These are phyloP conservation scores for Scyliorhinus canicula DNA, from an alignment of 2,797 vertebrate genomes.

Conservation along the genomic window DNA sequence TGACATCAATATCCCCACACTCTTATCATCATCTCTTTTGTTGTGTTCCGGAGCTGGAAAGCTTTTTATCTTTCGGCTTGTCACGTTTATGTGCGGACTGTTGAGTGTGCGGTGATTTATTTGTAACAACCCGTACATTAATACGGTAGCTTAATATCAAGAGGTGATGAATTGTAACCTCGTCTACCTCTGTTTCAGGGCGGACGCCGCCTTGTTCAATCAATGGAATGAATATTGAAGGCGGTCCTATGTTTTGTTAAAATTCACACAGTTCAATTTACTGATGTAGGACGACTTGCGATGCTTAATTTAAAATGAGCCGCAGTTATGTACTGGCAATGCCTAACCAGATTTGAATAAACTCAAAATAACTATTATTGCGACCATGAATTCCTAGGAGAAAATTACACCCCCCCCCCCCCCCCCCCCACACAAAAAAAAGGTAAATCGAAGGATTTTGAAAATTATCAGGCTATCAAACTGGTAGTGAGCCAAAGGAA, in stretches of 20 bases:
- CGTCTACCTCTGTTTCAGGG: neutral
- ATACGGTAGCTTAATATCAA: neutral
- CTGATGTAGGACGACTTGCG: neutral
- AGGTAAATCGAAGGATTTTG: neutral
- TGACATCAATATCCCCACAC: neutral
- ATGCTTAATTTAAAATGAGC: neutral
- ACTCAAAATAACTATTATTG: neutral
- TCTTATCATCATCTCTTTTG: neutral
- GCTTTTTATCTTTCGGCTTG: neutral
- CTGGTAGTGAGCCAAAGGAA: neutral
- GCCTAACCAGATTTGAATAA: neutral
- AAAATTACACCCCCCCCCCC: neutral
- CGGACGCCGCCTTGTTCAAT: neutral
- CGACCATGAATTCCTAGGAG: neutral
- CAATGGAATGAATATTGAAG: neutral
- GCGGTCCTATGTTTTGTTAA: neutral
- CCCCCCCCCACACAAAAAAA: no score
- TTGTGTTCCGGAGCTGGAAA: neutral
- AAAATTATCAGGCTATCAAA: neutral
- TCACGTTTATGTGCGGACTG: neutral
- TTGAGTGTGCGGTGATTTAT: neutral
- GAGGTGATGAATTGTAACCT: neutral
- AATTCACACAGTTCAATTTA: neutral
- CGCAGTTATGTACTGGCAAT: neutral
- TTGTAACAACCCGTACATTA: neutral